phyloP scores from a whole-genome alignment of 2,797 vertebrate genomes.

The Enteromius viviparus region DNA sequence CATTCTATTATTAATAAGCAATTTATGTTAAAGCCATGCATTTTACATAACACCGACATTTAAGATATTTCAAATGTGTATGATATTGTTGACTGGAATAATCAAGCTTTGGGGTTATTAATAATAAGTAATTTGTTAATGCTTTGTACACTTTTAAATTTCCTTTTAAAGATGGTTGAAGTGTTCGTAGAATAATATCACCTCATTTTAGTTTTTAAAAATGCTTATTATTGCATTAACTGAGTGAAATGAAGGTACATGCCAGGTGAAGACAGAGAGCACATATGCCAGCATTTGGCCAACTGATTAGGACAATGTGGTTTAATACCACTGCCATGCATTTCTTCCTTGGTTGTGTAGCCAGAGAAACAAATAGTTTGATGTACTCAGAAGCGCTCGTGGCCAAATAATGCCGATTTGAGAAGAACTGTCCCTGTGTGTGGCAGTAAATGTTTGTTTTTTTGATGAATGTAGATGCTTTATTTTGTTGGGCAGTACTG shows the following conservation, averaged over 20 bases:
- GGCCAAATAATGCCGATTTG: not conserved
- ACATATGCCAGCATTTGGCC: not conserved
- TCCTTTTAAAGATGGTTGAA: not conserved
- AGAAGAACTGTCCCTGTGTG: not conserved
- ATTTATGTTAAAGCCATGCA: not conserved
- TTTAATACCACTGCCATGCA: not conserved
- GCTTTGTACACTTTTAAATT: not conserved
- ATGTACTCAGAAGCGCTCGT: not conserved
- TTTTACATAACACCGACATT: not conserved
- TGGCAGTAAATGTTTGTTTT: not conserved
- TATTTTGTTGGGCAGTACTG: not conserved
- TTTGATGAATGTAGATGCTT: not conserved
- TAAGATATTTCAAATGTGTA: not conserved
- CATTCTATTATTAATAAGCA: too few species aligned
- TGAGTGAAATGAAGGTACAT: not conserved
- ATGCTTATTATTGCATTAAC: not conserved
- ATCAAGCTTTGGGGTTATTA: not conserved
- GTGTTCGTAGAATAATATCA: not conserved
- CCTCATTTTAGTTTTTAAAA: not conserved
- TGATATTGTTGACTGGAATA: not conserved
- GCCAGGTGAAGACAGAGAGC: not conserved
- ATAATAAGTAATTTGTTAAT: not conserved
- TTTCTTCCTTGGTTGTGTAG: not conserved
- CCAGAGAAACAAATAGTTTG: not conserved
- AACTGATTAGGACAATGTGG: not conserved